Percentiles rank a stretch among this genome's conserved stretches.
phyloP scores from a whole-genome alignment of 2,113 vertebrate genomes.

The Crypturellus undulatus region DNA sequence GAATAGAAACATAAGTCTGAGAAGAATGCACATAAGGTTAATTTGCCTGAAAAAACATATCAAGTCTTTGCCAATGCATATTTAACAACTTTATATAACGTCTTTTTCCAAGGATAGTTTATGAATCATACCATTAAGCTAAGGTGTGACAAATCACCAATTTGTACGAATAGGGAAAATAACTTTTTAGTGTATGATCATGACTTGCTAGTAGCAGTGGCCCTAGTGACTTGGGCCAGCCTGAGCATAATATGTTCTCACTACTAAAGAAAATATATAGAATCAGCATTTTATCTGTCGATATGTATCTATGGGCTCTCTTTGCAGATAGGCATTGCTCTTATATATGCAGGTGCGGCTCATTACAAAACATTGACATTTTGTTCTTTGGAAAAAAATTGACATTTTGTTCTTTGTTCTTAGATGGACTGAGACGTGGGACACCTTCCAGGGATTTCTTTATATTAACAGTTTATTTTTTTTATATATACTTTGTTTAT shows the following conservation, averaged over 20 bases:
- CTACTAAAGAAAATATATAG: background rate
- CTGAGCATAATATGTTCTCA: background rate
- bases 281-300: background rate
- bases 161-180: background rate
- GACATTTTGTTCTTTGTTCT: background rate
- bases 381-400: background rate
- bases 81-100: background rate
- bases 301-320: accelerated
- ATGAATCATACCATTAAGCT: background rate
- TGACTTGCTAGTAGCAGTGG: background rate
- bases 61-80: background rate
- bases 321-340: background rate
- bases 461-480: background rate
- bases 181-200: background rate
- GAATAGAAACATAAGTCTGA: background rate
- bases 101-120: background rate
- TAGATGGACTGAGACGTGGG: accelerated
- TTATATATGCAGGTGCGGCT: background rate
- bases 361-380: accelerated
- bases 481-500: background rate
- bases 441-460: background rate
- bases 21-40: background rate
- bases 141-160: background rate
- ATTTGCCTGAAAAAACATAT: background rate
- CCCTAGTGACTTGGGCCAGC: background rate